Conservation (phyloP, 92 coral and sea anemone species). For the Bergia puertoricense region DNA sequence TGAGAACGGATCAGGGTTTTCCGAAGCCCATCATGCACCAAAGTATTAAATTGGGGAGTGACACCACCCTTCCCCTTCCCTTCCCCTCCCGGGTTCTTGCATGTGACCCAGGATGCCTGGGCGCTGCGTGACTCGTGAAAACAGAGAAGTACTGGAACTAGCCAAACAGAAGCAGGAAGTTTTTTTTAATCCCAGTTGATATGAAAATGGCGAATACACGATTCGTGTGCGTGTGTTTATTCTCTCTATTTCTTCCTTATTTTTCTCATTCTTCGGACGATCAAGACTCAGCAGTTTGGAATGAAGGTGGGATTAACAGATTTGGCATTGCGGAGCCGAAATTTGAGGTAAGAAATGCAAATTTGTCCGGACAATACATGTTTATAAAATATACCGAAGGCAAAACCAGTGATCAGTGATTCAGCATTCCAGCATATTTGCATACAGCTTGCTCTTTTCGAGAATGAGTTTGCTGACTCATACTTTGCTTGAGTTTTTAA, state of each 20-base stretch:
- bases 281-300: constrained; percentile 58
- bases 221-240: background rate
- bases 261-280: constrained; percentile 49
- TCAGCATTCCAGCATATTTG: background rate
- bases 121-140: background rate
- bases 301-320: constrained; percentile 35
- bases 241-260: constrained; percentile 33
- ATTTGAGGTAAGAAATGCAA: constrained; percentile 52
- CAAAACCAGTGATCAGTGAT: background rate
- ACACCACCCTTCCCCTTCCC: no score
- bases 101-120: no score
- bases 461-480: background rate
- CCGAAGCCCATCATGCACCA: no score
- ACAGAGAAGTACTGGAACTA: constrained; percentile 13
- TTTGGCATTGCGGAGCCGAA: constrained; percentile 73
- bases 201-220: constrained; percentile 9
- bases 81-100: no score
- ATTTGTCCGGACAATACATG: background rate
- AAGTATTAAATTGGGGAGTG: no score
- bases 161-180: constrained; percentile 24
- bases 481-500: background rate
- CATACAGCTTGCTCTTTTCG: background rate
- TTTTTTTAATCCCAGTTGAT: background rate
- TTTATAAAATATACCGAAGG: background rate
- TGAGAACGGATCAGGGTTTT: no score